A percentile compares a stretch with the other conserved stretches of the same genome.
These are phyloP conservation scores for Acipenser oxyrinchus DNA, from an alignment of 2,797 vertebrate species.

Conservation along the genomic window DNA sequence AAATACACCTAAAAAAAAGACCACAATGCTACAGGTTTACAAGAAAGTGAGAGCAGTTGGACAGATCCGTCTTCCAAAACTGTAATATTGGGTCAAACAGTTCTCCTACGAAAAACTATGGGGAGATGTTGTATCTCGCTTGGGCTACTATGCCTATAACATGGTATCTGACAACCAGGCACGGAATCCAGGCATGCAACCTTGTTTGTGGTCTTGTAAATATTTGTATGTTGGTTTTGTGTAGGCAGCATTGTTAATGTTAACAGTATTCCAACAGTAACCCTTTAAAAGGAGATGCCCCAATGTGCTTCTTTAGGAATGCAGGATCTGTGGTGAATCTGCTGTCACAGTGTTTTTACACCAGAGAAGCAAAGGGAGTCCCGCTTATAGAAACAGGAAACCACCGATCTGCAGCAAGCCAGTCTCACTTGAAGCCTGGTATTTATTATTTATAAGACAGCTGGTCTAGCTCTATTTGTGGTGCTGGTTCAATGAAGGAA, in stretches of 20 bases:
- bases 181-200: too few species aligned
- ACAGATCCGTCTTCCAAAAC: too few species aligned
- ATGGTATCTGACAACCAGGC: too few species aligned
- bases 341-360: neutral
- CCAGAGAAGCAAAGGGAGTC: neutral
- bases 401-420: neutral
- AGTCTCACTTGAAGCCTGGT: neutral
- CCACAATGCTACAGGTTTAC: too few species aligned
- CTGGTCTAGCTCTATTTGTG: neutral
- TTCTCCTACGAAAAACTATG: too few species aligned
- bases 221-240: too few species aligned
- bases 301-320: neutral
- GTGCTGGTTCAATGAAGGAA: neutral
- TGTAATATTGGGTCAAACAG: too few species aligned
- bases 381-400: slow-evolving; percentile 2
- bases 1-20: too few species aligned
- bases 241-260: neutral
- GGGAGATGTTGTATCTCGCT: too few species aligned
- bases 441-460: slow-evolving; percentile 2
- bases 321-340: neutral
- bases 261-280: neutral
- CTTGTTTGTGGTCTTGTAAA: too few species aligned
- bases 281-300: neutral
- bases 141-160: too few species aligned
- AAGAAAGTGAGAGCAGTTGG: too few species aligned